These are phyloP conservation scores for Ctenosaura bakeri DNA, from an alignment of 2,797 vertebrate species.

Conservation along the genomic window DNA sequence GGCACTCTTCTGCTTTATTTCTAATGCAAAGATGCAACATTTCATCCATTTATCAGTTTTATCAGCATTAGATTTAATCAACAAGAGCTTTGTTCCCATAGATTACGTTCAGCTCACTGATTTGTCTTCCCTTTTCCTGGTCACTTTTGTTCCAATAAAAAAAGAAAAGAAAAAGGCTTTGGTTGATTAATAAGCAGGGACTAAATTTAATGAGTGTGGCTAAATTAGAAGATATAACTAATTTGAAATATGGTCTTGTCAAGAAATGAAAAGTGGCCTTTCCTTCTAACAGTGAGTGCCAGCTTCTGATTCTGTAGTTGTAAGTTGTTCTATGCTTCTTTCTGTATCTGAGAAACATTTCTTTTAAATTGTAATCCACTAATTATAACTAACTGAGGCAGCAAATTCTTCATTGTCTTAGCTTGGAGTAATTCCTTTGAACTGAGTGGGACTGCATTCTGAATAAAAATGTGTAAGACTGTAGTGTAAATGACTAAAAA, in stretches of 20 bases:
- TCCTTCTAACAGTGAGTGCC: not conserved
- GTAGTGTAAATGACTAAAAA: not conserved
- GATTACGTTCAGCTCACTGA: not conserved
- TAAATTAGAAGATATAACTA: not conserved
- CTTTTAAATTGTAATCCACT: not conserved
- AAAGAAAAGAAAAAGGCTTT: not conserved
- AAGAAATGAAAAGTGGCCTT: not conserved
- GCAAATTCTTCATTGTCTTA: not conserved
- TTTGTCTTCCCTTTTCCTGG: not conserved
- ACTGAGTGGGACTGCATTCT: not conserved
- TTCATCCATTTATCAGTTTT: not conserved
- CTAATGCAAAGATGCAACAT: not conserved
- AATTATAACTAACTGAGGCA: not conserved
- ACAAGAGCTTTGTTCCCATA: not conserved
- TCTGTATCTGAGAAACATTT: not conserved
- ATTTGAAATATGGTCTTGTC: not conserved
- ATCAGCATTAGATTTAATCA: not conserved
- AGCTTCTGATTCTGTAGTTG: not conserved
- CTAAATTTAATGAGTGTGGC: not conserved
- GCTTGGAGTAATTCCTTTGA: not conserved
- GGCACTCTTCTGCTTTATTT: not conserved
- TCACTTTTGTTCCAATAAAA: not conserved
- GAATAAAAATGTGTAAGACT: not conserved
- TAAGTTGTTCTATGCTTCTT: not conserved
- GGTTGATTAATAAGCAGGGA: not conserved